Base-by-base conservation (phyloP, 1,140 invertebrate species). In the Musca vetustissima region DNA sequence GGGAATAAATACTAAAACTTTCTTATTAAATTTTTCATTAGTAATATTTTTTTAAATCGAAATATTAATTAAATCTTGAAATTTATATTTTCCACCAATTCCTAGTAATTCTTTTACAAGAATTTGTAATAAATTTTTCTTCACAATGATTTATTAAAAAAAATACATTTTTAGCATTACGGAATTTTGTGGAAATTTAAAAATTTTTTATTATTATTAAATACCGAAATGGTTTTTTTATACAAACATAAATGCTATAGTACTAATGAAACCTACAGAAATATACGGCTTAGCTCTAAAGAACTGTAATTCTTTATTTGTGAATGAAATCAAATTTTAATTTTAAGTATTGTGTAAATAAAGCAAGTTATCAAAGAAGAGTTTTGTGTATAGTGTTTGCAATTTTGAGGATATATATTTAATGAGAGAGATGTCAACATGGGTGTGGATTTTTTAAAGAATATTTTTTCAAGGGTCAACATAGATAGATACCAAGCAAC, bases 311-410 rank as follows among this genome's bases (percentile, higher is more conserved):
- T 61, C 6, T 15, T 52, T 25, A 19, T 61, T 36, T 61, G 57
- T 15, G 32, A 43, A 61, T 61, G 28, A 61, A 61, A 61, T 61
- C 57, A 61, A 43, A 61, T 61, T 61, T 61, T 43, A 61, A 17
- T 36, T 61, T 22, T 57, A 57, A 57, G 28, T 14, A 61, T 61
- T 61, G 28, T 61, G 57, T 61, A 61, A 19, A 61, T 61, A 61
- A 59, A 19, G 17, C 17, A 52, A 7, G 21, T 22, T 52, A 22
- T 49, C 17, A 15, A 49, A 49, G 17, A 49, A n/a, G n/a, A n/a
- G n/a, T n/a, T n/a, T n/a, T n/a, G n/a, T n/a, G n/a, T n/a, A 49
- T 49, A 14, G 15, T 49, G 11, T 19, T 49, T 49, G 48, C n/a
- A 49, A 14, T 49, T 49, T 15, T 14, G 28, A 28, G 28, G 8